Evolutionary conservation across 2,113 vertebrate genomes (phyloP), one percentile per base, ranked within the genome.

Genomic region (Oncorhynchus masou): DNA sequence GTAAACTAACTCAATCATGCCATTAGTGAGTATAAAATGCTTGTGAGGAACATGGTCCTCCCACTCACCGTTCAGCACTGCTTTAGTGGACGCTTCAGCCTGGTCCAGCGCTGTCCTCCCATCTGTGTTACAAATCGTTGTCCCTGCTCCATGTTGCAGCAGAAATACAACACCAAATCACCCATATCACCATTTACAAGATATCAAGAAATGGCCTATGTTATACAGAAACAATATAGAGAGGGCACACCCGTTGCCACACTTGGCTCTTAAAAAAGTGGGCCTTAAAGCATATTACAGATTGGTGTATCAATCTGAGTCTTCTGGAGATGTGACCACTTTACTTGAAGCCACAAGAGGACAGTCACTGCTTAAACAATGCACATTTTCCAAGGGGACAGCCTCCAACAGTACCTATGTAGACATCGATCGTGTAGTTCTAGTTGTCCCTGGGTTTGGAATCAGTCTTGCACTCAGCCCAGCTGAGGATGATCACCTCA

Each of bases 381-480:
- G 54, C 54, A 57, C 20, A 57, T 57, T 57, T 45, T 22, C 59
- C 59, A 2, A 62, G 15, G 59, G 59, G 19, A 29, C 16, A 62
- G 59, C 7, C 59, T 15, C 20, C 16, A 19, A 34, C 16, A 19
- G 54, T 82, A 98, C 97, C 97, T 71, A 99, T 99, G 86, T 97
- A 99, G 89, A 99, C 97, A 85, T 99, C 96, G 79, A 96, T 97
- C 92, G 97, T 98, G 83, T 98, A 99, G 92, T 98, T 98, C 97
- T 96, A 99, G 92, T 99, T 99, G 93, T 99, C 97, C 79, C 96
- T 94, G 83, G 97, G 95, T 70, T 99, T 99, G 27, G 97, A 94
- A 84, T 99, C 97, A 39, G 97, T 96, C 12, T 97, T 96, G 54
- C 34, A 34, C 34, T 34, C 96, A 96, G 80, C 90, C 92, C 82